These are phyloP conservation scores for Varanus salvator DNA, from an alignment of 2,113 vertebrate species.

Conservation along the genomic window DNA sequence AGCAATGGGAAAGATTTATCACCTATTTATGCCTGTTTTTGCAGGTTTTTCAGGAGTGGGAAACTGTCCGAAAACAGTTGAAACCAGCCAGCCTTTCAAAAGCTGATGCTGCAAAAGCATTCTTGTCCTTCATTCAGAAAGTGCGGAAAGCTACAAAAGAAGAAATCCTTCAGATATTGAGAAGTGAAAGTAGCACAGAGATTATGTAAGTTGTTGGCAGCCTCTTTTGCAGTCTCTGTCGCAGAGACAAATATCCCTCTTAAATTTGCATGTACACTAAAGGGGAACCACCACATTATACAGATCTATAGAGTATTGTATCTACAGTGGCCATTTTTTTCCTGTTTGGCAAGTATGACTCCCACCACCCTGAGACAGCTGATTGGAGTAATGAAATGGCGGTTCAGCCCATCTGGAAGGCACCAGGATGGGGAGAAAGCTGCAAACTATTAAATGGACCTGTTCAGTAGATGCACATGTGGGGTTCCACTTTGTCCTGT, in stretches of 20 bases:
- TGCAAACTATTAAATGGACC: too few species aligned
- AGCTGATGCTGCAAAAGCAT: constrained; percentile 83
- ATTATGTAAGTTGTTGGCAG: constrained; percentile 83
- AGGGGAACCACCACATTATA: not conserved
- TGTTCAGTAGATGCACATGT: not conserved
- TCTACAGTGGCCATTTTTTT: not conserved
- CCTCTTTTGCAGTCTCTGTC: not conserved
- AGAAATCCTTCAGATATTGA: constrained; percentile 89
- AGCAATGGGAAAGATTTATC: not conserved
- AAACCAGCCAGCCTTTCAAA: constrained; percentile 88
- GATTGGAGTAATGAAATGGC: too few species aligned
- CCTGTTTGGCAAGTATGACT: too few species aligned
- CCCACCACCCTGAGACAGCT: too few species aligned
- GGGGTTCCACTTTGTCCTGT: not conserved
- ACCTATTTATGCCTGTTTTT: constrained; percentile 45
- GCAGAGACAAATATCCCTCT: not conserved
- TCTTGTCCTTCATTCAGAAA: constrained; percentile 89
- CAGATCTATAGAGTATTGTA: constrained; percentile 2
- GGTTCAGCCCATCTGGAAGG: too few species aligned
- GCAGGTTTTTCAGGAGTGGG: constrained; percentile 89
- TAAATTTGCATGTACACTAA: constrained; percentile 18
- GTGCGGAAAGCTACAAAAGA: constrained; percentile 87
- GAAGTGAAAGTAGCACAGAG: constrained; percentile 83
- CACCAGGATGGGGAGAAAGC: too few species aligned
- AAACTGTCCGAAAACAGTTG: constrained; percentile 80